These are phyloP conservation scores for Palythoa heliodiscus DNA, from an alignment of 92 coral and sea anemone genomes.

Conservation along the genomic window DNA sequence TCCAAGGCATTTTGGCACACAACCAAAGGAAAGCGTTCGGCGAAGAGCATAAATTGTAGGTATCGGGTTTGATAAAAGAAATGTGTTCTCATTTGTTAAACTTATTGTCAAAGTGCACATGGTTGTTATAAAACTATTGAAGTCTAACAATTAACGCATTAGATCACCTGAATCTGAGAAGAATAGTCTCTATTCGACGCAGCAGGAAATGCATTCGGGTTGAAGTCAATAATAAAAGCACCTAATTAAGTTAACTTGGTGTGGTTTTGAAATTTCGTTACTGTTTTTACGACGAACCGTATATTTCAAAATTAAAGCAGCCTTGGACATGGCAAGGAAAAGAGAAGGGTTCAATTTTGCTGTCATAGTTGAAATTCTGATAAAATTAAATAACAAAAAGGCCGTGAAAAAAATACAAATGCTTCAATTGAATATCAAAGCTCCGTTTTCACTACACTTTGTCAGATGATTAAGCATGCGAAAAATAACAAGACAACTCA, in stretches of 20 bases:
- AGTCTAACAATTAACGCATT: constrained; percentile 34
- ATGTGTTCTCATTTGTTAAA: background rate
- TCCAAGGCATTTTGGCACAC: background rate
- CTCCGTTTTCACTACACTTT: background rate
- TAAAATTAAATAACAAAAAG: background rate
- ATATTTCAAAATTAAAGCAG: background rate
- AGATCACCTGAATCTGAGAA: constrained; percentile 14
- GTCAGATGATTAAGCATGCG: constrained; percentile 7
- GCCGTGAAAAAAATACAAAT: background rate
- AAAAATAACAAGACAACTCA: constrained; percentile 18
- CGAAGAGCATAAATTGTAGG: background rate
- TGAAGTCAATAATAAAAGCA: constrained; percentile 8
- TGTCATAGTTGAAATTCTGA: background rate
- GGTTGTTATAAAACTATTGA: constrained; percentile 41
- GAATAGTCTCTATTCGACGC: constrained; percentile 20
- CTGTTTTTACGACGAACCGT: background rate
- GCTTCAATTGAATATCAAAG: background rate
- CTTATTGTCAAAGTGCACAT: constrained; percentile 35
- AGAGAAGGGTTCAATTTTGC: background rate
- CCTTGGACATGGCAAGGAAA: background rate
- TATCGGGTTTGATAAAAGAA: background rate
- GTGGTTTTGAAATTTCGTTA: constrained; percentile 8
- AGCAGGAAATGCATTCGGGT: constrained; percentile 27
- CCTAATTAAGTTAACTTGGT: constrained; percentile 12
- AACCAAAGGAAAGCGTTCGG: background rate